These are phyloP conservation scores for Enteromius thamalakanensis DNA, from an alignment of 2,797 vertebrate species.

Conservation along the genomic window DNA sequence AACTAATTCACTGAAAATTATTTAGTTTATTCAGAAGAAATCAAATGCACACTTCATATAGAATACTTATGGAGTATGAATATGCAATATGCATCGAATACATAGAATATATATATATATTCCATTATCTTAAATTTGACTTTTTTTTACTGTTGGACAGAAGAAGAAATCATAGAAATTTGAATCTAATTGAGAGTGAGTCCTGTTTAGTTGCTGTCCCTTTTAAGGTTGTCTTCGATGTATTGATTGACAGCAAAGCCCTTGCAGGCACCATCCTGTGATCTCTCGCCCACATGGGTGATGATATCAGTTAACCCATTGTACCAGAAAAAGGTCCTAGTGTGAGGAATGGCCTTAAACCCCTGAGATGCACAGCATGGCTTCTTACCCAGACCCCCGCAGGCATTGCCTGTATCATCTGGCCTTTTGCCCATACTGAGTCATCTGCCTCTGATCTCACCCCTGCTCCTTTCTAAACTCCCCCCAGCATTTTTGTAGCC, in stretches of 20 bases:
- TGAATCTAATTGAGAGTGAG: not conserved
- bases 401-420: slow-evolving; percentile 65
- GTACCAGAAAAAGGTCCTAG: slow-evolving; percentile 73
- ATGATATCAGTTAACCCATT: slow-evolving; percentile 68
- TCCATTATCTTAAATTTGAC: too few relatives aligned
- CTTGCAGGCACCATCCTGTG: not conserved
- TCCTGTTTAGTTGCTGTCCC: not conserved
- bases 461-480: slow-evolving; percentile 38
- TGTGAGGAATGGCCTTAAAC: slow-evolving; percentile 72
- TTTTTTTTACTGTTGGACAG: not conserved
- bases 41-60: too few relatives aligned
- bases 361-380: slow-evolving; percentile 71
- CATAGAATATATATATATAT: too few relatives aligned
- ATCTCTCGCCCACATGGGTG: slow-evolving; percentile 10
- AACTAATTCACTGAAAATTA: not conserved
- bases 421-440: slow-evolving; percentile 68
- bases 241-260: slow-evolving; percentile 11
- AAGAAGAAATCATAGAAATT: not conserved
- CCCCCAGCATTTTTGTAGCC: slow-evolving; percentile 33
- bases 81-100: too few relatives aligned
- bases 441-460: slow-evolving; percentile 41
- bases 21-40: too few relatives aligned
- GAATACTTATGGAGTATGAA: too few relatives aligned
- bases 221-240: not conserved
- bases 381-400: slow-evolving; percentile 58